Conservation (phyloP, 2,888 invertebrate genomes). For the Drosophila ustulata region DNA sequence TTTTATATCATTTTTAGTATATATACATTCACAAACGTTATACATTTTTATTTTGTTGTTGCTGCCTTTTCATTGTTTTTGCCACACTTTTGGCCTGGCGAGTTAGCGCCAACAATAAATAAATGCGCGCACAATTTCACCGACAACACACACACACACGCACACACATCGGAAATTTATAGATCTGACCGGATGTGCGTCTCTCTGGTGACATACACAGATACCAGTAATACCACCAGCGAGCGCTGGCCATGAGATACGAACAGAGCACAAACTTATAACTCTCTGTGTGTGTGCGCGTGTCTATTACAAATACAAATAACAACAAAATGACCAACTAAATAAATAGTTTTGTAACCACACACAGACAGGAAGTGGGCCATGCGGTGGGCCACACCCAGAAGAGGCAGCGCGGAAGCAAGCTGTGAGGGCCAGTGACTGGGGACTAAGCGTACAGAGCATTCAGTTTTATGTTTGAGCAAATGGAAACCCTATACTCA, state of each 20-base stretch:
- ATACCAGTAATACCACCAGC: conserved; percentile 35
- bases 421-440: neutral
- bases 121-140: conserved; percentile 70
- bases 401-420: conserved; percentile 7
- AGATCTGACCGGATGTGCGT: conserved; percentile 76
- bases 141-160: conserved; percentile 26
- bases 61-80: conserved; percentile 53
- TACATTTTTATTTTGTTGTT: conserved; percentile 28
- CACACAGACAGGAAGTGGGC: conserved; percentile 60
- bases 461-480: conserved; percentile 43
- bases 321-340: conserved; percentile 79
- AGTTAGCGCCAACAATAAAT: conserved; percentile 78
- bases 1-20: conserved; percentile 73
- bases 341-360: conserved; percentile 79
- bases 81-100: conserved; percentile 68
- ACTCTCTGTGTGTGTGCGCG: conserved; percentile 38
- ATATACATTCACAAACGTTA: neutral
- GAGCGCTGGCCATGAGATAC: conserved; percentile 50
- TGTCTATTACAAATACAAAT: conserved; percentile 80
- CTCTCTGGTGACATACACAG: conserved; percentile 73
- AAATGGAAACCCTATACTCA: conserved; percentile 58
- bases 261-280: conserved; percentile 50
- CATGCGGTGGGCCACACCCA: conserved; percentile 15
- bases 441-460: conserved; percentile 12
- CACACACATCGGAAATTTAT: conserved; percentile 64